A percentile compares a stretch with the other conserved stretches of the same genome.
Conservation (phyloP, 92 coral and sea anemone species). For the Parazoanthus atlanticus region DNA sequence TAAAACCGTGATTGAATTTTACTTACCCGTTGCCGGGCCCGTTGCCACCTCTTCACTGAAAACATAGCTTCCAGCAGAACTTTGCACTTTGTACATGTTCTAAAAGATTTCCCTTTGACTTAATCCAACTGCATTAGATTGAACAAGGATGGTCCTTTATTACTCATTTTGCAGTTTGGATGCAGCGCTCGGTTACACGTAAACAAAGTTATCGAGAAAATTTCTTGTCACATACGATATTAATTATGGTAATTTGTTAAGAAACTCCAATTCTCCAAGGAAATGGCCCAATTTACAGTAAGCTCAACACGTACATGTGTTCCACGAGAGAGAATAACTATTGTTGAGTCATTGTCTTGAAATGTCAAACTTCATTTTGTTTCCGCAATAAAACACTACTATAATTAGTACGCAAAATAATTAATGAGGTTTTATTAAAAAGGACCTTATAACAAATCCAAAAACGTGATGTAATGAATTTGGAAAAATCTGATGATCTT, state of each 20-base stretch:
- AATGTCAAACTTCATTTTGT: not conserved
- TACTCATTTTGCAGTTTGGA: not conserved
- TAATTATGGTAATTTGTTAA: slow-evolving; percentile 22
- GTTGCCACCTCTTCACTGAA: slow-evolving; percentile 56
- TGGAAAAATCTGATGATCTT: too few species aligned
- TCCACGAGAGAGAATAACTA: not conserved
- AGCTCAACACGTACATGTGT: not conserved
- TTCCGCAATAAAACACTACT: too few species aligned
- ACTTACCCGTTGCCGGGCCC: slow-evolving; percentile 16
- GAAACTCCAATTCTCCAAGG: slow-evolving; percentile 11
- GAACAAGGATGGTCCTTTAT: not conserved
- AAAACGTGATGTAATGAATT: too few species aligned
- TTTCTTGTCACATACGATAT: not conserved
- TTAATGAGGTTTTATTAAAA: too few species aligned
- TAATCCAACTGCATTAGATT: not conserved
- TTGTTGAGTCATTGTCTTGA: not conserved
- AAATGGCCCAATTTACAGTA: not conserved
- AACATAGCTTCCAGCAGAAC: slow-evolving; percentile 50
- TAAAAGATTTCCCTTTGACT: not conserved
- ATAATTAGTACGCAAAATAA: too few species aligned
- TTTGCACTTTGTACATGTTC: slow-evolving; percentile 64
- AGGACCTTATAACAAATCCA: too few species aligned
- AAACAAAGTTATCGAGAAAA: not conserved
- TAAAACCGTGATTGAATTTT: not conserved
- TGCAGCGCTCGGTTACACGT: not conserved